Evolutionary conservation across 1,140 invertebrate species (phyloP).

Genomic region (Sitophilus oryzae): DNA sequence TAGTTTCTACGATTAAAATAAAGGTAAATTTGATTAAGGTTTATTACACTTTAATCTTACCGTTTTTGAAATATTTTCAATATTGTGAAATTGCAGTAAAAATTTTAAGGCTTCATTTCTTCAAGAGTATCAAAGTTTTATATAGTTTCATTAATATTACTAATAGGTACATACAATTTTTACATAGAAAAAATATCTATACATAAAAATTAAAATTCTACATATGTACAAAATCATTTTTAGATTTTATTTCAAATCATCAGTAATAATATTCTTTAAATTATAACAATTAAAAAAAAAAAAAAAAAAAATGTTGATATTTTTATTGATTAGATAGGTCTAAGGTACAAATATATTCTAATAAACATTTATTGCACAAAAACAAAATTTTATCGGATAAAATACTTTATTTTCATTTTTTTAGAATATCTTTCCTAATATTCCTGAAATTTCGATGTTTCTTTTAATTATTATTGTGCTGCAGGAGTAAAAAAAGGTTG

Average conservation of each 20-base stretch:
- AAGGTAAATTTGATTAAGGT: too few species aligned
- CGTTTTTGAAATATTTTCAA: too few species aligned
- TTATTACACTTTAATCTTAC: too few species aligned
- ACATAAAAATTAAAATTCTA: not conserved
- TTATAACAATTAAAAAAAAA: not conserved
- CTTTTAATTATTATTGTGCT: not conserved
- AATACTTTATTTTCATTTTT: too few species aligned
- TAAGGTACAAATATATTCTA: too few species aligned
- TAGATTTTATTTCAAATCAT: not conserved
- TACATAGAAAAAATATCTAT: not conserved
- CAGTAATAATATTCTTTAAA: conserved; percentile 4
- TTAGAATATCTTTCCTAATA: conserved; percentile 1
- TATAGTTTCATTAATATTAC: too few species aligned
- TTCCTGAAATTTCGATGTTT: conserved; percentile 7
- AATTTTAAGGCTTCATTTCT: too few species aligned
- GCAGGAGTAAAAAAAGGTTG: not conserved
- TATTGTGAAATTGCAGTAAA: too few species aligned
- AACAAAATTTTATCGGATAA: not conserved
- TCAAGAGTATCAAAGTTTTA: too few species aligned
- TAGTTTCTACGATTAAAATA: too few species aligned
- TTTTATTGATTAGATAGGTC: conserved; percentile 13
- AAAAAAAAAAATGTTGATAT: not conserved
- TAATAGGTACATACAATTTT: too few species aligned
- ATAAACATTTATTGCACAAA: conserved; percentile 18
- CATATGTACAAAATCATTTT: not conserved